Evolutionary conservation across 2,888 invertebrate genomes (phyloP), one percentile per base, ranked within the genome.

Genomic region (Abrostola tripartita): DNA sequence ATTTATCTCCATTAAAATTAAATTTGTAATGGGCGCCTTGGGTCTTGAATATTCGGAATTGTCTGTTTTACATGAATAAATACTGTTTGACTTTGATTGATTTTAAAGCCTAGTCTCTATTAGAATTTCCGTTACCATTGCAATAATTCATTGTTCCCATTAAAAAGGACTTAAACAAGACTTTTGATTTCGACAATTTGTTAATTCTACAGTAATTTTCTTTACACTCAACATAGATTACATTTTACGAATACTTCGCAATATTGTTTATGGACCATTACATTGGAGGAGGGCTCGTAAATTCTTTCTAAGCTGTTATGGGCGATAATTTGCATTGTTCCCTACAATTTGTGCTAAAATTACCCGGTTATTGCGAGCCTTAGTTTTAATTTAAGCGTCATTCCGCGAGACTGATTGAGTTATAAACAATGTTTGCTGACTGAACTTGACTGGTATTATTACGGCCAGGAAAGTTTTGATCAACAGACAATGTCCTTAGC

Each of bases 211-310:
- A 61, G 60, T 52, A 71, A 67, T 69, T 74, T 67, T 55, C 57
- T 35, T 56, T 57, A 62, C 64, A 70, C 64, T 61, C 74, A 71
- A 66, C 68, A 60, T 47, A 47, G 44, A 74, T 70, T 63, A 68
- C 57, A 62, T 80, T 78, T 78, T 80, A 78, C 75, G 76, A 72
- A 68, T 80, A 71, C 80, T 78, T 70, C 14, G 64, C 73, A 65
- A 77, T 80, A 76, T 81, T 85, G 79, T 85, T 86, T 85, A 86
- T 83, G 14, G 84, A 75, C 85, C 82, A 85, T 86, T 85, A 83
- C 68, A 71, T 72, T 70, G 75, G 71, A 79, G 68, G 79, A 83
- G 82, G 73, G 81, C 75, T 70, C 74, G 73, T 85, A 85, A 82
- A 85, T 85, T 84, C 78, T 83, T 85, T 81, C 76, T 77, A 76